Evolutionary conservation across 2,113 vertebrate genomes (phyloP), one percentile per base, ranked within the genome.

Genomic region (Zosterops hypoxanthus): DNA sequence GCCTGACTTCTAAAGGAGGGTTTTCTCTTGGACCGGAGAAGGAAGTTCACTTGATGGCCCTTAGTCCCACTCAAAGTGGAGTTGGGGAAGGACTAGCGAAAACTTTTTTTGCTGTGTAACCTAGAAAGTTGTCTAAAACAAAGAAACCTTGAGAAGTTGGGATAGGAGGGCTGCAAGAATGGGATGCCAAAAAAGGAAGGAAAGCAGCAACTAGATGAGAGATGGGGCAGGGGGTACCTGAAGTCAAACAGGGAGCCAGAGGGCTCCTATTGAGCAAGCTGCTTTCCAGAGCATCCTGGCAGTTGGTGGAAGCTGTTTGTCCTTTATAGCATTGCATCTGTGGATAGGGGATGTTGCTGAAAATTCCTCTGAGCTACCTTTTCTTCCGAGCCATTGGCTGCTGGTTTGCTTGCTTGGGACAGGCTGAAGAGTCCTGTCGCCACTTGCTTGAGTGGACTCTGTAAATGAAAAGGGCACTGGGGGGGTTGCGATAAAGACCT

Each of bases 21-120:
- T 34, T 29, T 90, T 47, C 28, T 56, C 24, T 65, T 73, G 36
- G 41, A 60, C 34, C 2, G 4, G 59, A 44, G 70, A 53, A 23
- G 36, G n/a, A 80, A 83, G 26, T 39, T 68, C 13, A 18, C 1
- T 44, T 33, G 33, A 14, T 50, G 36, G 8, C 5, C 19, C 33
- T 5, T 21, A 57, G 26, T 47, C 21, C 33, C 24, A 34, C 26
- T 65, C 9, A 5, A 19, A 61, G 57, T 60, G 21, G 55, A 77
- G 33, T 0, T 6, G 6, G 9, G 33, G 12, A 9, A 36, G 8
- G 14, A 10, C 17, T 64, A 6, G 20, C 17, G 34, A 70, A 69
- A 73, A 14, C 44, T 11, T 65, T 41, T 24, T 24, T 16, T 68
- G 15, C 19, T 64, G 34, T 31, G 39, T 44, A 86, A 82, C 19